These are phyloP conservation scores for Melieria picta DNA, from an alignment of 2,888 invertebrate genomes.

Conservation along the genomic window DNA sequence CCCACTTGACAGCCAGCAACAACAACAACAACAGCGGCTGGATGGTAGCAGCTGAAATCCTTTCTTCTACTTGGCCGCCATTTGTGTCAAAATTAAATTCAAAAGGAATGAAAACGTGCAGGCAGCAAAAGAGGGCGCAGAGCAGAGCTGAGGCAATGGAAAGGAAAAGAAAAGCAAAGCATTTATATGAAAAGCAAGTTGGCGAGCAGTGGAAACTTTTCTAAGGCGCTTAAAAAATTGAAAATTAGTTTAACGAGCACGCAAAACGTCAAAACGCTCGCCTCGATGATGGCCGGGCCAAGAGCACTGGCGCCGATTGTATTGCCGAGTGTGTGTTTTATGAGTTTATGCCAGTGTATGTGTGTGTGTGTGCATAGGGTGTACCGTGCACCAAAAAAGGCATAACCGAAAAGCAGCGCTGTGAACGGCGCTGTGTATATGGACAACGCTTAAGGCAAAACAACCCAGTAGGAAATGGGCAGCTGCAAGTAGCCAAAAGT, in stretches of 20 bases:
- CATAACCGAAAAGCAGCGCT: too few species aligned
- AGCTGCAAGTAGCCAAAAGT: too few species aligned
- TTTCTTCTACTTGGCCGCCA: background rate
- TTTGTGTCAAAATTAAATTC: background rate
- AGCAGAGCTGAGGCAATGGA: background rate
- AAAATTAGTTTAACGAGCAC: conserved; percentile 35
- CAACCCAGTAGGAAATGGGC: too few species aligned
- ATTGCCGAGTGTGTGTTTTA: too few species aligned
- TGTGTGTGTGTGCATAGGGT: too few species aligned
- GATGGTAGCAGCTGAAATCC: conserved; percentile 12
- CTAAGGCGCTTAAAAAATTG: conserved; percentile 21
- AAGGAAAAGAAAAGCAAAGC: conserved; percentile 23
- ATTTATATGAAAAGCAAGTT: conserved; percentile 11
- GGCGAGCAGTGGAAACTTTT: conserved; percentile 17
- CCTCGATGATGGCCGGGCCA: too few species aligned
- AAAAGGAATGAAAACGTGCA: conserved; percentile 3
- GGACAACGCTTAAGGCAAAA: too few species aligned
- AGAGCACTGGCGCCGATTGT: too few species aligned
- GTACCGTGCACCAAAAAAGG: too few species aligned
- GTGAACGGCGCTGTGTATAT: too few species aligned
- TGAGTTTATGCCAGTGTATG: too few species aligned
- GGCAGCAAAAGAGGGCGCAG: background rate
- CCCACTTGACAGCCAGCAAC: background rate
- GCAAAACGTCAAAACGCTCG: conserved; percentile 15
- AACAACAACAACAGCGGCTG: background rate